Evolutionary conservation across 2,797 vertebrate genomes (phyloP), one percentile per base, ranked within the genome.

Genomic region (Tokudaia tokunoshimensis): DNA sequence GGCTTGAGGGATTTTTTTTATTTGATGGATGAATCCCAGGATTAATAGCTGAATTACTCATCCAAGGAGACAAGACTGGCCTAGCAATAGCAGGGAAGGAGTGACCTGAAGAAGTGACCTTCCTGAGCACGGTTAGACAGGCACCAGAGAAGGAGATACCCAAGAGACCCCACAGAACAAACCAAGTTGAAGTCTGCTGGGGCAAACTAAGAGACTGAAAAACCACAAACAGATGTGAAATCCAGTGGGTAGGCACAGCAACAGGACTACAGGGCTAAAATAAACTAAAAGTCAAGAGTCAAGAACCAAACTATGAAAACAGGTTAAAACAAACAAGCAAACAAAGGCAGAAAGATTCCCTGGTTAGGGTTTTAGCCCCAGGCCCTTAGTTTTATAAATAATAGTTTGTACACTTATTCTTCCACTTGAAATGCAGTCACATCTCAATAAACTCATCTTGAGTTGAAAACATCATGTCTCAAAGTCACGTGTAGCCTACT

Each of bases 21-120:
- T 89, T 89, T 67, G 88, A 67, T 83, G n/a, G 94, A 41, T 96
- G 34, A 81, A 84, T 14, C 61, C 11, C 47, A 76, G 29, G 63
- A 75, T 59, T 94, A 81, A 65, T 50, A 78, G 20, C 14, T 81
- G 47, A 80, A 78, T 63, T 34, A 82, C 89, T 88, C 29, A 47
- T 44, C 31, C 70, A 65, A 52, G 29, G 44, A 96, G 29, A 63
- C 0, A 12, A 72, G 55, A 9, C 3, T 93, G 59, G 41, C 55
- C 57, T 76, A 87, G 70, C 20, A 86, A 67, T 9, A 17, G 24
- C 6, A 74, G 55, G 37, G 76, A 44, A 92, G 24, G 52, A 70
- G 14, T 24, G n/a, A 89, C 22, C 67, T 59, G 14, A 41, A 65
- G 44, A 95, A n/a, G 63, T 41, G 37, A 4, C 44, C 15, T 19